Evolutionary conservation across 1,140 invertebrate genomes (phyloP), one percentile per base, ranked within the genome.

Genomic region (Bombus terrestris): DNA sequence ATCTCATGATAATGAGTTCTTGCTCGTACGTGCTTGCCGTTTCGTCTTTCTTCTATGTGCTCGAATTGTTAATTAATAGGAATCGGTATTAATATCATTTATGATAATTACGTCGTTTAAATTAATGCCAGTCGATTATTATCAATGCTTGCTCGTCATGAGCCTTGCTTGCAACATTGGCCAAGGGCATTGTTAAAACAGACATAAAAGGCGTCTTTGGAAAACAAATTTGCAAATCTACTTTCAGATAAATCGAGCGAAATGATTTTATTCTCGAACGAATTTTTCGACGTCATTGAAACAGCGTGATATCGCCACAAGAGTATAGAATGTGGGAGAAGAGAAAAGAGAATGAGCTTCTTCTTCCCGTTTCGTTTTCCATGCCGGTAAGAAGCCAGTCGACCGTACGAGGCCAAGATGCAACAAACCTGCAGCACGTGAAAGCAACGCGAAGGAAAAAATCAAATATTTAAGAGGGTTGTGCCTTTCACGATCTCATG

Each of bases 401-500:
- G 53, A 66, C 43, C 41, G 41, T 81, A 22, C 43, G 66, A 73
- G 71, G 32, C 41, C 41, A 25, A 71, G 73, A 62, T 76, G 64
- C 73, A 82, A 41, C 72, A 82, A 75, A 77, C 64, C 64, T 53
- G 22, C 62, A 35, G 32, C 25, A 74, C 74, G 75, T 57, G 81
- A 83, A 83, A 79, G 85, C 81, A 79, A 78, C 28, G 83, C 32
- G 22, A 22, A 69, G 53, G 47, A 83, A 83, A 74, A 83, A 39
- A 35, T 68, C 41, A 68, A 64, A 59, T 66, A 18, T 68, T 32
- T 32, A 57, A 69, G 57, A 53, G 72, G 69, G 37, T 43, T 57
- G 39, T 68, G 81, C 91, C 92, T 93, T 92, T 92, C 92, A 92
- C 88, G 91, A 92, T 89, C 75, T 57, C 32, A n/a, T 66, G n/a